Percentiles rank a stretch among this genome's conserved stretches.
Evolutionary conservation across 2,888 invertebrate genomes (phyloP).

Genomic region (Alentia gelatinosa): DNA sequence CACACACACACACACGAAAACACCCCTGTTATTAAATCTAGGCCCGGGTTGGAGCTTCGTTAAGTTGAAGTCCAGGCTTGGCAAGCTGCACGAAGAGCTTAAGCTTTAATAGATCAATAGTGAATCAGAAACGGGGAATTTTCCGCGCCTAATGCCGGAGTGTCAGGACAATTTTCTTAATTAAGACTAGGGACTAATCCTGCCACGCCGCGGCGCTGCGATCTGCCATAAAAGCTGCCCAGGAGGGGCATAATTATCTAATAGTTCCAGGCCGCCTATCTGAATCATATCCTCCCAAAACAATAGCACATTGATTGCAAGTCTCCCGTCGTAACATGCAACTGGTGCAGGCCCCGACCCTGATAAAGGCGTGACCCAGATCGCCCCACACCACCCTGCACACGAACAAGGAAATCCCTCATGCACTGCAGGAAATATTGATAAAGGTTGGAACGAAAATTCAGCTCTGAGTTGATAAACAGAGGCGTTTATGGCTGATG

Average conservation of each 20-base stretch:
- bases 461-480: too few species aligned
- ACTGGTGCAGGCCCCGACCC: neutral
- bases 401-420: neutral
- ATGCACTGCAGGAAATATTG: neutral
- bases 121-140: conserved; percentile 10
- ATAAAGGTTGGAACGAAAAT: neutral
- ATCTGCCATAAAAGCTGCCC: neutral
- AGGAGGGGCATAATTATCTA: conserved; percentile 29
- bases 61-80: neutral
- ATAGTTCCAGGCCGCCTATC: conserved; percentile 35
- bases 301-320: conserved; percentile 12
- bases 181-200: conserved; percentile 35
- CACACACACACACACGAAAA: too few species aligned
- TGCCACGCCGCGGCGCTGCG: neutral
- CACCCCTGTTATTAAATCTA: conserved; percentile 4
- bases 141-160: conserved; percentile 25
- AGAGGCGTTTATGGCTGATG: too few species aligned
- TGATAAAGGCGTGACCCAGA: neutral
- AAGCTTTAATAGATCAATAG: conserved; percentile 51
- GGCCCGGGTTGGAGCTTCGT: neutral
- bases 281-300: conserved; percentile 36
- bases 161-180: conserved; percentile 49
- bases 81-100: conserved; percentile 7
- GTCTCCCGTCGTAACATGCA: neutral
- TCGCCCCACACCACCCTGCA: neutral